Evolutionary conservation across 1,140 invertebrate species (phyloP), one percentile per base, ranked within the genome.

Genomic region (Mesaphorura yosii): DNA sequence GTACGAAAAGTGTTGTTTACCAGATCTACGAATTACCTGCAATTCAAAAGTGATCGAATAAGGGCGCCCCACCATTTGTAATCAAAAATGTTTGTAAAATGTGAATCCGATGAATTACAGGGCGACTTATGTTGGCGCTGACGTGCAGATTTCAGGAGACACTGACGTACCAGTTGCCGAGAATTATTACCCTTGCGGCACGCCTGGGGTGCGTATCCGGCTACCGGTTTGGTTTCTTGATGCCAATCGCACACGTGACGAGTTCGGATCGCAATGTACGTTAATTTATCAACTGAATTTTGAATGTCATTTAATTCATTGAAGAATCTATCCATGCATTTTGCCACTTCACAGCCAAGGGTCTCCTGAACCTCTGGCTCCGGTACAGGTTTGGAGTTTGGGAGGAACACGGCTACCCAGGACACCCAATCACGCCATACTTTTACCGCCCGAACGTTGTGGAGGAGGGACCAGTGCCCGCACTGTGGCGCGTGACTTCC

Each of bases 341-440:
- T n/a, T n/a, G n/a, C 5, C 22, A 23, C 38, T 22, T 28, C 19
- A 2, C 15, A 55, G 52, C 38, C 37, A 59, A 55, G 48, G 52
- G 52, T 20, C 37, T 59, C 23, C 7, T 59, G 6, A 51, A 34
- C 6, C 45, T 41, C 20, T 59, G 57, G 57, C 52, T 53, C 6
- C 29, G 57, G n/a, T 53, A 27, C 29, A 34, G 57, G 17, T 59
- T 39, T 37, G 57, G 57, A 20, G 41, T 55, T 19, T 59, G 57
- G 57, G 57, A 59, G n/a, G 51, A 53, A 53, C 22, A 53, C 20
- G 56, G 56, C n/a, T 53, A 58, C 40, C 53, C 51, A 19, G 53
- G 51, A 23, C 47, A 62, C 25, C 4, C 44, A 15, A 27, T 14
- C 15, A 57, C 53, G 48, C 57, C 60, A 0, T 62, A 62, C 39